These are phyloP conservation scores for Myotis vivesi DNA, from an alignment of 2,797 vertebrate genomes.

Conservation along the genomic window DNA sequence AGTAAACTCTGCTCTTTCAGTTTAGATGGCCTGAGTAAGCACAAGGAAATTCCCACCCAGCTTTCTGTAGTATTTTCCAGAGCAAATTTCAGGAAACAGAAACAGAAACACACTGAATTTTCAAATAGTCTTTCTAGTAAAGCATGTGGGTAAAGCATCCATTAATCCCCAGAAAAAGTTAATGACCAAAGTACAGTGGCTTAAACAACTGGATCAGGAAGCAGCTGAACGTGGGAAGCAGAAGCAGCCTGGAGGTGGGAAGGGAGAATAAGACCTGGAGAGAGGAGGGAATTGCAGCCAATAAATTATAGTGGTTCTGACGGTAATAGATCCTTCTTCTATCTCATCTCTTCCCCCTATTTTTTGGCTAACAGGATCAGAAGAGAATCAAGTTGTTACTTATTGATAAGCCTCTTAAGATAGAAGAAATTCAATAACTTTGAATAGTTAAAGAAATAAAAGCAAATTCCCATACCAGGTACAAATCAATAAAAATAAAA, in stretches of 20 bases:
- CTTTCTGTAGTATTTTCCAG: background rate
- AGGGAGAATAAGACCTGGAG: background rate
- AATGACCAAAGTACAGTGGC: background rate
- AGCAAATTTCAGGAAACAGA: background rate
- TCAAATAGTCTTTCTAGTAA: constrained; percentile 28
- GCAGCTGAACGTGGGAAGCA: background rate
- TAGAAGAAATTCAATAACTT: constrained; percentile 27
- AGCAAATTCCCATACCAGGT: constrained; percentile 43
- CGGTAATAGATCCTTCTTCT: background rate
- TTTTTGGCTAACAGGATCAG: constrained; percentile 27
- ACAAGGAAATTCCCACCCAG: background rate
- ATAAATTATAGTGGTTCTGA: background rate
- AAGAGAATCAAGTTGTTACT: constrained; percentile 10
- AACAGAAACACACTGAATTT: constrained; percentile 50
- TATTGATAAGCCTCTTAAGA: constrained; percentile 35
- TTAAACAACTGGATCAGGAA: constrained; percentile 25
- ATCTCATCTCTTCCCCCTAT: background rate
- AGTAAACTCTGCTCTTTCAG: background rate
- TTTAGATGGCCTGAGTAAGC: background rate
- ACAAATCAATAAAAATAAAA: constrained; percentile 32
- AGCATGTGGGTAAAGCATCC: background rate
- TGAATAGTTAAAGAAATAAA: constrained; percentile 62
- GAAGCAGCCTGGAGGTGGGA: background rate
- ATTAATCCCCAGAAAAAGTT: constrained; percentile 49
- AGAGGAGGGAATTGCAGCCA: background rate